These are phyloP conservation scores for Coregonus suidteri DNA, from an alignment of 2,797 vertebrate species.

Conservation along the genomic window DNA sequence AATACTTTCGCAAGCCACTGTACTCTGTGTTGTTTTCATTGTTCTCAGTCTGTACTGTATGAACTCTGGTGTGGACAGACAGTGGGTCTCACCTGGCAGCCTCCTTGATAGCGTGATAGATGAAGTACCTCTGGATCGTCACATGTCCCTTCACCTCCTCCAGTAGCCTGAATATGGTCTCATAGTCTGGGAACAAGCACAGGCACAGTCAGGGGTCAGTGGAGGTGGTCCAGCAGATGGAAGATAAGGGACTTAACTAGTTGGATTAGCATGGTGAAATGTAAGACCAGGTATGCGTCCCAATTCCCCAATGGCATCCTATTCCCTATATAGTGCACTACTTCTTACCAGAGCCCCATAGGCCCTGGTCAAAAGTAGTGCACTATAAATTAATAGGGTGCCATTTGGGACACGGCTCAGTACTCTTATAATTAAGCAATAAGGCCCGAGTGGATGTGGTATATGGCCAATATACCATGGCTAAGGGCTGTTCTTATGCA, in stretches of 20 bases:
- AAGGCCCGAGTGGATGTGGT: no score
- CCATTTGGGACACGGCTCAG: not conserved
- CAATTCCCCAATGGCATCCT: no score
- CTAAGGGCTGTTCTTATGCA: no score
- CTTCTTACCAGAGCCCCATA: not conserved
- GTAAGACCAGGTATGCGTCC: no score
- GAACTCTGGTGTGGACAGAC: no score
- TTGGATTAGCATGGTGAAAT: not conserved
- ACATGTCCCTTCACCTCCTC: constrained; percentile 90
- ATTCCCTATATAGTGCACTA: no score
- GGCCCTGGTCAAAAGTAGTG: no score
- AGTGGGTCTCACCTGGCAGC: constrained; percentile 84
- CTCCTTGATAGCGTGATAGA: constrained; percentile 96
- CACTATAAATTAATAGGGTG: not conserved
- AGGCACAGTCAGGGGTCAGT: constrained; percentile 12
- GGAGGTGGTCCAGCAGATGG: constrained; percentile 4
- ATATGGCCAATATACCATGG: no score
- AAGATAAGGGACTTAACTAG: not conserved
- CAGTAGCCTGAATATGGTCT: constrained; percentile 87
- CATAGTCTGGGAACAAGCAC: constrained; percentile 80
- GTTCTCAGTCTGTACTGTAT: no score
- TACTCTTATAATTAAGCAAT: no score
- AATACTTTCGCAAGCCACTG: no score
- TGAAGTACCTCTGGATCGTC: constrained; percentile 89
- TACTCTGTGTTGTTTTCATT: no score